Conservation (phyloP, 2,797 vertebrate species). For the Mus minutoides region DNA sequence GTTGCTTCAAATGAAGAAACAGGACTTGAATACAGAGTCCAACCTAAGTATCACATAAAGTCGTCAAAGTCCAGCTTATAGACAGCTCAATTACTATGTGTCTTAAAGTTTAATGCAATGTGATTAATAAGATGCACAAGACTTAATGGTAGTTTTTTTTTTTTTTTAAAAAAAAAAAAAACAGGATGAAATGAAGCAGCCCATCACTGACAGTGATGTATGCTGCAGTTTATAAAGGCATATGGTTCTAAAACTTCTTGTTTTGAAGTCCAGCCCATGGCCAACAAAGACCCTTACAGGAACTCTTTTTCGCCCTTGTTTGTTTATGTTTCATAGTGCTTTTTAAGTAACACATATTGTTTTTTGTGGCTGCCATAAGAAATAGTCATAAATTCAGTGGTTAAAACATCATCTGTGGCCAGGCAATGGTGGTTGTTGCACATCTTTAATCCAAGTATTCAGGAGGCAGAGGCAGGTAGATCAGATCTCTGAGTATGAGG, state of each 20-base stretch:
- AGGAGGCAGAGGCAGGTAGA: neutral
- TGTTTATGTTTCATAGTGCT: neutral
- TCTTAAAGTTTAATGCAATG: conserved; percentile 8
- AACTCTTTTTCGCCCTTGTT: neutral
- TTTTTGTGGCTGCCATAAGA: neutral
- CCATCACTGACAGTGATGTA: neutral
- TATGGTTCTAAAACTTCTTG: neutral
- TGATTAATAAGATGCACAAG: neutral
- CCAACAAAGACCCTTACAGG: neutral
- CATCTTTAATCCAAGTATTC: neutral
- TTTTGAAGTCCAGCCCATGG: neutral
- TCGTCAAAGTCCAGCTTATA: conserved; percentile 28
- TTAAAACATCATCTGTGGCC: neutral
- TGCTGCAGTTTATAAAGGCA: neutral
- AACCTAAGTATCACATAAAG: neutral
- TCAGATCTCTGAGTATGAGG: neutral
- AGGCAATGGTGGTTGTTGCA: neutral
- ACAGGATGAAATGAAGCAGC: conserved; percentile 6
- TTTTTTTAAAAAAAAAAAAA: too few relatives aligned
- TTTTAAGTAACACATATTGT: neutral
- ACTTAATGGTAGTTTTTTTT: neutral
- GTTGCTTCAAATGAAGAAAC: conserved; percentile 46
- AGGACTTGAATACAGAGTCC: neutral
- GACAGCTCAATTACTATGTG: neutral
- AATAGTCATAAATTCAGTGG: neutral